phyloP scores from a whole-genome alignment of 2,113 vertebrate genomes.

The Lepus americanus region DNA sequence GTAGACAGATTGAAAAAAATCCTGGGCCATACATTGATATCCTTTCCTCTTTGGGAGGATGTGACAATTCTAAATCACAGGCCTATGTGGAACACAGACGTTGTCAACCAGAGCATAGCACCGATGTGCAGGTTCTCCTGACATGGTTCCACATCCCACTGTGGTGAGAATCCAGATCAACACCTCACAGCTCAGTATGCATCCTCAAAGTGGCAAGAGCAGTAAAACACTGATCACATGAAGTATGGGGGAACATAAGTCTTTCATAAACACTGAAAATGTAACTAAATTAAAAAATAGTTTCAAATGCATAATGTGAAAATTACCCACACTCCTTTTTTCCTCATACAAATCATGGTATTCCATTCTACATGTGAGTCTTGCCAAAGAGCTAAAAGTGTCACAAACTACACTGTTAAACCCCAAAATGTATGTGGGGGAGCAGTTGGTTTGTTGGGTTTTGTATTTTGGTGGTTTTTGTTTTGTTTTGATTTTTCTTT shows the following conservation, averaged over 20 bases:
- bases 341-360: neutral
- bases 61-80: conserved; percentile 26
- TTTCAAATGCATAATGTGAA: conserved; percentile 10
- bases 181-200: neutral
- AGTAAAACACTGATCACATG: neutral
- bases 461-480: neutral
- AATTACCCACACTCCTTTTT: neutral
- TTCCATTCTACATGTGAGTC: neutral
- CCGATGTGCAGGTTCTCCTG: conserved; percentile 48
- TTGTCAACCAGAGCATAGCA: neutral
- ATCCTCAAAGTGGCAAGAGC: neutral
- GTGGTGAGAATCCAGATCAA: conserved; percentile 27
- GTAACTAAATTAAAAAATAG: conserved; percentile 45
- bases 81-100: neutral
- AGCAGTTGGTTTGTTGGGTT: neutral
- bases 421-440: neutral
- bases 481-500: neutral
- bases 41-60: neutral
- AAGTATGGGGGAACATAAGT: neutral
- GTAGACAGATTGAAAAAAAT: neutral
- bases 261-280: conserved; percentile 31
- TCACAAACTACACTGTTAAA: conserved; percentile 22
- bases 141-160: conserved; percentile 32
- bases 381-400: neutral
- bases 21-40: neutral